Evolutionary conservation across 1,140 invertebrate species (phyloP).

Genomic region (Oncopodura yosiiana): DNA sequence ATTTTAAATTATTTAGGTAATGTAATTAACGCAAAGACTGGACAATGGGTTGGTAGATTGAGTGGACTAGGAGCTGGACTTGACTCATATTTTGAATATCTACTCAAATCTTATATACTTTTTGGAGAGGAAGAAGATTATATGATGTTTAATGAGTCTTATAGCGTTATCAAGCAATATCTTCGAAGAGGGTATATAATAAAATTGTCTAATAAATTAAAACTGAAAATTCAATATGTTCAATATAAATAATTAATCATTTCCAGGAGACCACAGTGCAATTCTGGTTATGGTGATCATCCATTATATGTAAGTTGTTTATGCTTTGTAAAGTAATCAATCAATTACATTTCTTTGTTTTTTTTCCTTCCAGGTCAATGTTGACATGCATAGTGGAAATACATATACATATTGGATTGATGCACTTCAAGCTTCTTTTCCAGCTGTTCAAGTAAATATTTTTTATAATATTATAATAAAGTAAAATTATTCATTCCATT

Average conservation of each 20-base stretch:
- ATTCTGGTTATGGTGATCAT: constrained; percentile 51
- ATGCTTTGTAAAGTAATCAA: too few species aligned
- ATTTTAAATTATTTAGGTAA: constrained; percentile 43
- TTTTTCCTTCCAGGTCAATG: too few species aligned
- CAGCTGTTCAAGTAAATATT: constrained; percentile 49
- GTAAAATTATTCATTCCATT: not conserved
- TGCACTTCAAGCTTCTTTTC: constrained; percentile 55
- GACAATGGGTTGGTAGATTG: constrained; percentile 51
- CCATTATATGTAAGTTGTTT: constrained; percentile 60
- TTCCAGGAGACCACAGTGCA: constrained; percentile 48
- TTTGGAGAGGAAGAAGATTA: constrained; percentile 54
- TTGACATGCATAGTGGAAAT: constrained; percentile 56
- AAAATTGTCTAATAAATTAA: not conserved
- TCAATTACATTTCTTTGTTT: too few species aligned
- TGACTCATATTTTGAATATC: constrained; percentile 62
- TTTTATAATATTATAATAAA: not conserved
- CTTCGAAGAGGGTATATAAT: constrained; percentile 50
- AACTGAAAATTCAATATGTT: not conserved
- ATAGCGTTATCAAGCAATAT: constrained; percentile 51
- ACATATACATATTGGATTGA: constrained; percentile 58
- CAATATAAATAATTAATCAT: constrained; percentile 18
- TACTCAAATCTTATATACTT: constrained; percentile 56
- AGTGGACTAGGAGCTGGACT: constrained; percentile 57
- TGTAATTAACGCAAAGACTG: constrained; percentile 54
- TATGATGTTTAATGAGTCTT: constrained; percentile 53